Conservation (phyloP, 2,888 invertebrate species). For the Lasioglossum malachurum region DNA sequence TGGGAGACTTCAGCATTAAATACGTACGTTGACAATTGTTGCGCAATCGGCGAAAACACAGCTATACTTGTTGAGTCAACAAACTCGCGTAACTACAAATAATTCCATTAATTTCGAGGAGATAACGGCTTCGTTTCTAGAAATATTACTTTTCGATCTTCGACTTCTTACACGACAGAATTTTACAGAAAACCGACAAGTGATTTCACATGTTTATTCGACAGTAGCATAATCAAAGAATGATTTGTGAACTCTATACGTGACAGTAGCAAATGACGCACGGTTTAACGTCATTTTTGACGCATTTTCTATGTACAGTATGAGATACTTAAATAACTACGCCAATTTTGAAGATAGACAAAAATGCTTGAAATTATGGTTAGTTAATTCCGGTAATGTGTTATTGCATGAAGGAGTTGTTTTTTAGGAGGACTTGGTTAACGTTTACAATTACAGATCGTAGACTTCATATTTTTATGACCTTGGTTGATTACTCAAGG, state of each 20-base stretch:
- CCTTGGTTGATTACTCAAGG: background rate
- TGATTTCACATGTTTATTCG: background rate
- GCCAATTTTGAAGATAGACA: background rate
- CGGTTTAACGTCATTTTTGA: background rate
- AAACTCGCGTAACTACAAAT: slow-evolving; percentile 7
- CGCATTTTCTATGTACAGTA: background rate
- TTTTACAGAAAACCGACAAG: background rate
- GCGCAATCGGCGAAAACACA: background rate
- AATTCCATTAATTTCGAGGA: background rate
- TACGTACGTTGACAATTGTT: background rate
- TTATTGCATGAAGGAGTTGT: background rate
- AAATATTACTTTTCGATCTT: background rate
- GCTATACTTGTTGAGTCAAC: background rate
- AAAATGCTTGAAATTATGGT: background rate
- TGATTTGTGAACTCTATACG: background rate
- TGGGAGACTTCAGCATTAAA: background rate
- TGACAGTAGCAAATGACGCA: background rate
- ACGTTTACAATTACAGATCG: background rate
- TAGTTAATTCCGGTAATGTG: background rate
- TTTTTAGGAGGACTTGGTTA: background rate
- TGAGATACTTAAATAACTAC: background rate
- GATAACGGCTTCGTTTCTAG: background rate
- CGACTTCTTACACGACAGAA: background rate
- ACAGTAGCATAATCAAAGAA: background rate
- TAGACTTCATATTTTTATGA: background rate